These are phyloP conservation scores for Lacanobia wlatinum DNA, from an alignment of 2,888 invertebrate genomes.

Conservation along the genomic window DNA sequence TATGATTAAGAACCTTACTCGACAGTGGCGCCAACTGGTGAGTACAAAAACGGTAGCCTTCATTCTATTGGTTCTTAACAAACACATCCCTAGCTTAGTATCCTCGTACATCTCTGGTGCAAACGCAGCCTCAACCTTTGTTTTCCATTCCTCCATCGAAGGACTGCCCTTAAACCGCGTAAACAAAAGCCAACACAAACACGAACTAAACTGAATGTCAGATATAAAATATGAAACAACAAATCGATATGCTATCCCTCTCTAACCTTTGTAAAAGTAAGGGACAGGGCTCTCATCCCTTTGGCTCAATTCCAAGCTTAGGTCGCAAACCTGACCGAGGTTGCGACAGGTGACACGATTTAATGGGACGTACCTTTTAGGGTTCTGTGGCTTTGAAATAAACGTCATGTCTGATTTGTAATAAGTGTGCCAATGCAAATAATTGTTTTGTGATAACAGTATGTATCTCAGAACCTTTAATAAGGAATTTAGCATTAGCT, in stretches of 20 bases:
- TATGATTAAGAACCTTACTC: no score
- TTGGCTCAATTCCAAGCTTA: constrained; percentile 20
- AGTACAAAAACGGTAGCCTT: no score
- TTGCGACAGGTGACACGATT: constrained; percentile 26
- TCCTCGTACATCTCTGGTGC: no score
- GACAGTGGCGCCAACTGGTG: no score
- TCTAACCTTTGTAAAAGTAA: constrained; percentile 24
- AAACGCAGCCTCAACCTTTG: no score
- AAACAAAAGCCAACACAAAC: constrained; percentile 23
- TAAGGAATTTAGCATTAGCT: no score
- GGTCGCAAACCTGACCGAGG: constrained; percentile 11
- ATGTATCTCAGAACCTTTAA: no score
- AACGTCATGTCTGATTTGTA: neutral
- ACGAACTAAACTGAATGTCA: constrained; percentile 16
- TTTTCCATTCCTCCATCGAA: neutral
- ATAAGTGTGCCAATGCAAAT: no score
- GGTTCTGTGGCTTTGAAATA: neutral
- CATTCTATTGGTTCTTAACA: no score
- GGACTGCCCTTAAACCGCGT: constrained; percentile 1
- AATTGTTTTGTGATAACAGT: no score
- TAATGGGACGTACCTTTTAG: neutral
- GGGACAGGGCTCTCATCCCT: constrained; percentile 15
- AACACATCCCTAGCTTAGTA: no score
- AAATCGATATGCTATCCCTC: neutral
- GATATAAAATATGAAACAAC: constrained; percentile 36